Evolutionary conservation across 2,888 invertebrate genomes (phyloP).

Genomic region (Meiosimyza platycephala): DNA sequence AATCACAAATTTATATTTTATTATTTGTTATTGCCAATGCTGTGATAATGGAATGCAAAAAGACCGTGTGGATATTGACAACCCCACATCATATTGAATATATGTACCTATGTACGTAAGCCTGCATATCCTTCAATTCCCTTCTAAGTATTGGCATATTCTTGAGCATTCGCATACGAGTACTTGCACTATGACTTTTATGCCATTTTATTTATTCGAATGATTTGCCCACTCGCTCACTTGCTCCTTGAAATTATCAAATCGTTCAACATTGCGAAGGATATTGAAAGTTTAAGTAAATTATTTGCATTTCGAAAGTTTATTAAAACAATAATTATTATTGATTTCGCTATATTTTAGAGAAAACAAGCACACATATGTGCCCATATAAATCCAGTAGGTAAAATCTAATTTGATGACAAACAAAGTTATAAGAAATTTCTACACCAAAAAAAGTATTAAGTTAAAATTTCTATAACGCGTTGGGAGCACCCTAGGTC

Average conservation of each 20-base stretch:
- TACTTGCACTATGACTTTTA: neutral
- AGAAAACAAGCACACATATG: neutral
- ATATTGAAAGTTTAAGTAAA: conserved; percentile 37
- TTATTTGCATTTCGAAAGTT: conserved; percentile 37
- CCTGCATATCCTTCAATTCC: neutral
- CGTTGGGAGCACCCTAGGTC: too few species aligned
- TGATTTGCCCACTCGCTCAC: neutral
- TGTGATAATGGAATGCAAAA: too few species aligned
- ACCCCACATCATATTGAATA: neutral
- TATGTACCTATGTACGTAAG: neutral
- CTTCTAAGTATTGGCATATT: neutral
- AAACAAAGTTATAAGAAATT: too few species aligned
- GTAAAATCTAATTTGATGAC: too few species aligned
- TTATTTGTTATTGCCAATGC: too few species aligned
- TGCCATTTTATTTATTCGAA: neutral
- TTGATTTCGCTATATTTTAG: conserved; percentile 37
- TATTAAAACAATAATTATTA: conserved; percentile 39
- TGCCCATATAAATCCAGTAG: neutral
- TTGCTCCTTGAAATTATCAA: conserved; percentile 31
- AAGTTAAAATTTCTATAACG: too few species aligned
- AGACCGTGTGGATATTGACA: neutral
- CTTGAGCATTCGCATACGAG: neutral
- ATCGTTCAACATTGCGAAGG: conserved; percentile 33
- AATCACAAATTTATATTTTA: conserved; percentile 35
- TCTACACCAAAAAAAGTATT: too few species aligned